Conservation (phyloP, 2,113 vertebrate species). For the Aptenodytes patagonicus region DNA sequence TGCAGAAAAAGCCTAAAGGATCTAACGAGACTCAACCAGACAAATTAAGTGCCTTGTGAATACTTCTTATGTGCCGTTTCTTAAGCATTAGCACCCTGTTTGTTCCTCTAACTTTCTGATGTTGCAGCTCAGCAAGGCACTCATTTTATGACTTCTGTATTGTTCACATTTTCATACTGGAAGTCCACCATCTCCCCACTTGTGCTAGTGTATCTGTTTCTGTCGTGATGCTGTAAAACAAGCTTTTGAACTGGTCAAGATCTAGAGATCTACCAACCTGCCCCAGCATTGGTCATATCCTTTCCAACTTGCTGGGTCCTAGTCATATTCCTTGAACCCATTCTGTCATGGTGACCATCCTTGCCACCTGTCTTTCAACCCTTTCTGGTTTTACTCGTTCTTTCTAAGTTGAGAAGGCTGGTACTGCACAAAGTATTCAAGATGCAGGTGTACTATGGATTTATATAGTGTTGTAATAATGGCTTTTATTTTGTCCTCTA, state of each 20-base stretch:
- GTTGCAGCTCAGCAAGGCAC: neutral
- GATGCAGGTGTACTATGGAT: neutral
- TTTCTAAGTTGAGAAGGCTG: neutral
- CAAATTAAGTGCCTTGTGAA: neutral
- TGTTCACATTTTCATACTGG: neutral
- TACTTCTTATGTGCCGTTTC: neutral
- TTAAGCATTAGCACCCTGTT: neutral
- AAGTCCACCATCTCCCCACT: neutral
- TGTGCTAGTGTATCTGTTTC: neutral
- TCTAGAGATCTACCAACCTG: neutral
- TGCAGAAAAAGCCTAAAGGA: neutral
- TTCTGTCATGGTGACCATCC: neutral
- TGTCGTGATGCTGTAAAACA: neutral
- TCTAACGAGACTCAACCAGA: neutral
- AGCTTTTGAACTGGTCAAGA: neutral
- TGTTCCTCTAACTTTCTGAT: neutral
- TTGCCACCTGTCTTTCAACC: neutral
- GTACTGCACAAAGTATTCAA: neutral
- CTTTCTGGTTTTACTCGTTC: neutral
- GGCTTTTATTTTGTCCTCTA: constrained; percentile 16
- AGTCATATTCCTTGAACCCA: neutral
- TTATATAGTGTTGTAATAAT: neutral
- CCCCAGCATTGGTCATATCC: neutral
- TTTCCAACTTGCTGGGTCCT: neutral
- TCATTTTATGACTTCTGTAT: neutral